Evolutionary conservation across 1,140 invertebrate species (phyloP).

Genomic region (Bombus vancouverensis): DNA sequence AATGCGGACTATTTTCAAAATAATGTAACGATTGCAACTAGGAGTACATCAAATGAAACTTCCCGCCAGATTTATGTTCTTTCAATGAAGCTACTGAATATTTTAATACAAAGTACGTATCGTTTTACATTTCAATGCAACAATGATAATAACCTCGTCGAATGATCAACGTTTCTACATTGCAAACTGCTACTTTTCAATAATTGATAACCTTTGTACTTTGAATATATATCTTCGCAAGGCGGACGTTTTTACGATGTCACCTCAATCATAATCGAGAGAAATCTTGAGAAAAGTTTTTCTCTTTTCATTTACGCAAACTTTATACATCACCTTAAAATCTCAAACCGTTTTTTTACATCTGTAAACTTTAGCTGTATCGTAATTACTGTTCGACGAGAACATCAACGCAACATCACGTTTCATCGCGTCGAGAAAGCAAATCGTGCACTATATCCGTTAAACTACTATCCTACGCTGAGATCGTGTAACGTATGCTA

Average conservation of each 20-base stretch:
- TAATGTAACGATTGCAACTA: background rate
- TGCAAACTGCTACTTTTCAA: background rate
- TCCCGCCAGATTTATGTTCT: background rate
- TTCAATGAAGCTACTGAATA: background rate
- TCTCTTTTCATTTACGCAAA: no score
- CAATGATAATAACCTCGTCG: background rate
- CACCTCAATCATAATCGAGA: no score
- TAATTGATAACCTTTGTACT: no score
- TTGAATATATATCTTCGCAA: no score
- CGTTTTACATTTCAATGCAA: background rate
- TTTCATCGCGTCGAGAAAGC: background rate
- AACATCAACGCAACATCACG: background rate
- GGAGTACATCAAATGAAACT: background rate
- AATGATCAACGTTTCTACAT: background rate
- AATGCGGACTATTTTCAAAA: background rate
- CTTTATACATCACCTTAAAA: background rate
- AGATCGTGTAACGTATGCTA: slow-evolving; percentile 14
- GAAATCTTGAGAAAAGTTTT: no score
- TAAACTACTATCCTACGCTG: background rate
- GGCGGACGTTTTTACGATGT: background rate
- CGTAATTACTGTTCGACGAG: no score
- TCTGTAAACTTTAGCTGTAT: no score
- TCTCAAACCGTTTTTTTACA: background rate
- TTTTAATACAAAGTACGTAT: background rate
- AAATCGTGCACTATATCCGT: background rate